Evolutionary conservation across 2,797 vertebrate species (phyloP).

Genomic region (Tragopan temminckii): DNA sequence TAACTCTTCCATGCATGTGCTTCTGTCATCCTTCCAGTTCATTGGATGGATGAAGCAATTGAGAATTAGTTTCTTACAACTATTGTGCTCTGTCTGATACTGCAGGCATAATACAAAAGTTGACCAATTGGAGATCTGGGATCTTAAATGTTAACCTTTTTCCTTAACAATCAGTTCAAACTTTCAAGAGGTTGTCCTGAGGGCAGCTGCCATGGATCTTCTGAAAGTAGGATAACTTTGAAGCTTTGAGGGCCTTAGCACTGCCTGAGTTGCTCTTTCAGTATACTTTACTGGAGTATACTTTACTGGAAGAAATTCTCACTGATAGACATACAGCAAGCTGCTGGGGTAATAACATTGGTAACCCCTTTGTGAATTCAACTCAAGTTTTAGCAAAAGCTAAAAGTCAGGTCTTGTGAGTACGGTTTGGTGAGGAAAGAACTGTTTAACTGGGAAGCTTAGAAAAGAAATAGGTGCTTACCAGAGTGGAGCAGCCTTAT

Average conservation of each 20-base stretch:
- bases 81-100: neutral
- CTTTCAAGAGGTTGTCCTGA: neutral
- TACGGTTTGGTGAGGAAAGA: neutral
- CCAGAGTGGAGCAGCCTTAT: neutral
- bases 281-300: rapidly evolving
- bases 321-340: neutral
- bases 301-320: neutral
- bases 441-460: neutral
- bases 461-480: neutral
- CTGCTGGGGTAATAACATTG: neutral
- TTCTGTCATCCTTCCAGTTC: neutral
- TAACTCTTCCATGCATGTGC: neutral
- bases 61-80: neutral
- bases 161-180: neutral
- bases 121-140: neutral
- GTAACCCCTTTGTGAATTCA: neutral
- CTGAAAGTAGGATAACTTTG: neutral
- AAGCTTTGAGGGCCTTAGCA: neutral
- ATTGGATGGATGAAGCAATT: neutral
- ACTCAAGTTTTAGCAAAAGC: neutral
- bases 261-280: neutral
- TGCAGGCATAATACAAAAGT: neutral
- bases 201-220: neutral
- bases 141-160: neutral
- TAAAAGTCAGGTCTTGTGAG: neutral